A percentile compares a stretch with the other conserved stretches of the same genome.
Evolutionary conservation across 2,113 vertebrate species (phyloP).

Genomic region (Arenaria interpres): DNA sequence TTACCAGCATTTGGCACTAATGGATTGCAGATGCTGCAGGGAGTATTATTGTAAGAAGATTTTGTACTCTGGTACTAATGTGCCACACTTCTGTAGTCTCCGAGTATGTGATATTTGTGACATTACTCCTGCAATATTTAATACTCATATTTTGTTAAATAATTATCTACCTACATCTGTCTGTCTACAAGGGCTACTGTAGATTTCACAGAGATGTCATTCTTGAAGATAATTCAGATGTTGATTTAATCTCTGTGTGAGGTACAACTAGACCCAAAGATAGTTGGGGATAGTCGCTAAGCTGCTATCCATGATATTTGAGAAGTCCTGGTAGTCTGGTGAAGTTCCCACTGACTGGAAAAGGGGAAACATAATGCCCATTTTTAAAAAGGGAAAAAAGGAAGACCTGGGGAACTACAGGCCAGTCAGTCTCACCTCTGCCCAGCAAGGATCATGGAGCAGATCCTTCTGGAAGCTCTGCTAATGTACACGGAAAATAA

Average conservation of each 20-base stretch:
- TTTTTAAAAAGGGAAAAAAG: background rate
- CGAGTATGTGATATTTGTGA: background rate
- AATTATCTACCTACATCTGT: background rate
- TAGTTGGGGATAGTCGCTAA: background rate
- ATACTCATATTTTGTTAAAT: background rate
- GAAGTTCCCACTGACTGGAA: background rate
- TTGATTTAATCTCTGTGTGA: background rate
- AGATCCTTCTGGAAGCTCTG: background rate
- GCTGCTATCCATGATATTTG: background rate
- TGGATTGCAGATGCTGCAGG: background rate
- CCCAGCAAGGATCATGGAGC: background rate
- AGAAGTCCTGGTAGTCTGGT: background rate
- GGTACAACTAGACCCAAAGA: background rate
- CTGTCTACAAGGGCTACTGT: background rate
- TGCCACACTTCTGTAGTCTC: background rate
- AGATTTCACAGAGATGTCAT: background rate
- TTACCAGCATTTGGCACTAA: background rate
- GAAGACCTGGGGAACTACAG: background rate
- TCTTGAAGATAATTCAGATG: background rate
- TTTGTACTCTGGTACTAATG: background rate
- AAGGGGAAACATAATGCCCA: background rate
- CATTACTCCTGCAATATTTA: background rate
- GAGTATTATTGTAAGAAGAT: background rate
- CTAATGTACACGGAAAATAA: background rate
- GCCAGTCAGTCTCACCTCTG: background rate